Base-by-base conservation (phyloP, 2,113 vertebrate genomes). In the Egretta garzetta region DNA sequence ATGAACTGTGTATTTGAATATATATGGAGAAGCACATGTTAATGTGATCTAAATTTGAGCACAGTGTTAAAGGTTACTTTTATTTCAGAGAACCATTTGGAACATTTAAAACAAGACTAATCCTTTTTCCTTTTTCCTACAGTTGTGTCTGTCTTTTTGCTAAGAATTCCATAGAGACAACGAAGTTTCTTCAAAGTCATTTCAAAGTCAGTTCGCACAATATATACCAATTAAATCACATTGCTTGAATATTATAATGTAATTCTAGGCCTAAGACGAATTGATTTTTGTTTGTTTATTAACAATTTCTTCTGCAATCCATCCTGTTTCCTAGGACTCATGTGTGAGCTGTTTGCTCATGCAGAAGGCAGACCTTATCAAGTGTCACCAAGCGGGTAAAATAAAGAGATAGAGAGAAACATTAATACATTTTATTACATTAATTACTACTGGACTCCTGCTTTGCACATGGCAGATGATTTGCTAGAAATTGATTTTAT, bases 401-500 rank as follows among this genome's bases (percentile, higher is more conserved):
- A 45, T 24, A 58, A 67, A 81, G 71, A 80, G n/a, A 60, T 14
- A 27, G 53, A 73, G 58, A 79, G 24, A 68, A 93, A 66, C 58
- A 76, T 73, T 23, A 90, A 95, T 73, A 45, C 41, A 55, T 95
- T 95, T 96, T 83, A 96, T 93, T 88, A 43, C 67, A 92, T 97
- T 93, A 97, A 96, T 98, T 97, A 92, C 75, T 87, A 37, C 82
- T 66, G 74, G 91, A 60, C 80, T 93, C 67, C 90, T 77, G 90
- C 82, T 91, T 95, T 96, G 92, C 94, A 80, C 59, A 45, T 32
- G 82, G 83, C 71, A 74, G 87, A 91, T 96, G 96, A 97, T 97
- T 97, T 96, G 66, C 91, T 97, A 96, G 97, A 91, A 96, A 89
- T 88, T 95, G 96, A 93, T 97, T 96, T 92, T 95, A 45, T 95